A percentile compares a stretch with the other conserved stretches of the same genome.
These are phyloP conservation scores for Magallana ariakensis DNA, from an alignment of 1,140 invertebrate genomes.

Conservation along the genomic window DNA sequence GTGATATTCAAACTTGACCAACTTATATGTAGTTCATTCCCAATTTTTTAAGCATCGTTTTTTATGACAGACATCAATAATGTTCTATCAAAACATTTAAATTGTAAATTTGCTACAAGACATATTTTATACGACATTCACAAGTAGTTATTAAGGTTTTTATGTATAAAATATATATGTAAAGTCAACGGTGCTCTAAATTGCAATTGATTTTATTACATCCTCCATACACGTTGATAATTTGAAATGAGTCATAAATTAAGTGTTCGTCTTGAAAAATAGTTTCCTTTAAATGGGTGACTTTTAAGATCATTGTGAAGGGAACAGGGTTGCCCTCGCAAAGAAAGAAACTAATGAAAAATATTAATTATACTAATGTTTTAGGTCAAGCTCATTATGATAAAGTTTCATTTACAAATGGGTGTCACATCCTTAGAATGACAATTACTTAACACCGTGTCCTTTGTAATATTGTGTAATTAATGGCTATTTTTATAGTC, in stretches of 20 bases:
- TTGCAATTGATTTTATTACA: slow-evolving; percentile 1
- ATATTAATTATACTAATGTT: slow-evolving; percentile 38
- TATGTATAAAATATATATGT: no score
- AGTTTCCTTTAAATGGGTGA: slow-evolving; percentile 20
- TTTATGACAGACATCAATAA: no score
- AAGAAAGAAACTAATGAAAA: slow-evolving; percentile 14
- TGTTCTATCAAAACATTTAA: no score
- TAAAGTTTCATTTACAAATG: slow-evolving; percentile 5
- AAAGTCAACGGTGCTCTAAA: no score
- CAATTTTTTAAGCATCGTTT: no score
- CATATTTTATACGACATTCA: no score
- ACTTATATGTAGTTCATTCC: no score
- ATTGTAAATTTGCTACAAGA: no score
- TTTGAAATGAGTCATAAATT: neutral
- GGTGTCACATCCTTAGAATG: slow-evolving; percentile 9
- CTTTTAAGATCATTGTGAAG: slow-evolving; percentile 4
- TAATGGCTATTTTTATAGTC: neutral
- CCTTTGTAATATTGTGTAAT: neutral
- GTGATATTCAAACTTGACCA: no score
- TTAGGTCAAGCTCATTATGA: slow-evolving; percentile 34
- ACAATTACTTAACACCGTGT: slow-evolving; percentile 7
- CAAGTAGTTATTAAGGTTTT: no score
- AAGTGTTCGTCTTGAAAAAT: slow-evolving; percentile 9
- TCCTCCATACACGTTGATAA: neutral
- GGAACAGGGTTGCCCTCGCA: neutral